Base-by-base conservation (phyloP, 2,113 vertebrate genomes). In the Centropus bengalensis region DNA sequence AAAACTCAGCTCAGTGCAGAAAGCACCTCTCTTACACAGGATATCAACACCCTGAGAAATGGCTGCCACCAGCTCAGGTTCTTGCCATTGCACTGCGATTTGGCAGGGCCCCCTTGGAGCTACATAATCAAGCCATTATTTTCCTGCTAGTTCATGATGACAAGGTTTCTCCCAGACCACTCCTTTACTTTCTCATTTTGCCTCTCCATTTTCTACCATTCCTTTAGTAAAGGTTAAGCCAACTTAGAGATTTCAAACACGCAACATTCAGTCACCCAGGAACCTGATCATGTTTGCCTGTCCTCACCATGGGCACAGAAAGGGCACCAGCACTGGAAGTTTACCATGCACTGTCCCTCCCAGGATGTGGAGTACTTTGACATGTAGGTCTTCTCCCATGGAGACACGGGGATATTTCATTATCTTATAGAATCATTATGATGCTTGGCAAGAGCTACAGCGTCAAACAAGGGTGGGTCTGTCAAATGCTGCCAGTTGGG, bases 41-140 rank as follows among this genome's bases (percentile, higher is more conserved):
- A 71, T 80, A 83, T 51, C 91, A 88, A 70, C 18, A 6, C 75
- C 78, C 82, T 54, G 44, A 30, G 59, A 52, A 82, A 91, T 17
- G 13, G 75, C 59, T 83, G 86, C 59, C 88, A 91, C 76, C 64
- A 90, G 68, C 92, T 86, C 38, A 4, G 59, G 86, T 59, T 90
- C 86, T 93, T 67, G 82, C 42, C 47, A 1, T 63, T 47, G 20
- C 64, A 27, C 86, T 74, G 86, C 51, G 55, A 2, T 63, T 66
- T 95, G 84, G 89, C 81, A 85, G 44, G 62, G 56, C 14, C 23
- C 77, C 91, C 66, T 40, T 45, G 12, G 54, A 95, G 82, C 78
- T 86, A 56, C 78, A 87, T 58, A 88, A 87, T 87, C 93, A 88
- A 70, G 66, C 22, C 71, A 49, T 89, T 91, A 90, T 94, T 91